Evolutionary conservation across 2,888 invertebrate genomes (phyloP).

Genomic region (Eledone cirrhosa): DNA sequence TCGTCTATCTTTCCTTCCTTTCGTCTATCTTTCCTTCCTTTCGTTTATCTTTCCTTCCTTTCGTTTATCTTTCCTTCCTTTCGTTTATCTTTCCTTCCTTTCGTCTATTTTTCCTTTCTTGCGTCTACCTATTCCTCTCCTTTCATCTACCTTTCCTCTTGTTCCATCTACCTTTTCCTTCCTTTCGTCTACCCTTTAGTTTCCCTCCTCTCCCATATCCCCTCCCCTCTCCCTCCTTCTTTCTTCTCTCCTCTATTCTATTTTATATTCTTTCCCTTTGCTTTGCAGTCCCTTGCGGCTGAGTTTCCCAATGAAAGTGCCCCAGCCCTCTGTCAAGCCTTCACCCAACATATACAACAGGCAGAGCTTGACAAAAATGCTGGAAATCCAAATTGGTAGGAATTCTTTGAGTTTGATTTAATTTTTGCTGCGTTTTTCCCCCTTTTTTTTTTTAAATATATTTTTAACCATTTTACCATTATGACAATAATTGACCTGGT

Average conservation of each 20-base stretch:
- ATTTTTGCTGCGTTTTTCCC: not conserved
- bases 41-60: too few relatives aligned
- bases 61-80: too few relatives aligned
- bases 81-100: too few relatives aligned
- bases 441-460: not conserved
- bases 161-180: too few relatives aligned
- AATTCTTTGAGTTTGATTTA: not conserved
- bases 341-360: constrained; percentile 73
- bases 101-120: too few relatives aligned
- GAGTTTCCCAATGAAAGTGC: constrained; percentile 72
- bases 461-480: not conserved
- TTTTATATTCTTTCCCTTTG: not conserved
- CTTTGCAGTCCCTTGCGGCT: constrained; percentile 66
- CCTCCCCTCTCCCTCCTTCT: not conserved
- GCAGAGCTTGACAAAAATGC: constrained; percentile 69
- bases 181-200: too few relatives aligned
- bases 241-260: not conserved
- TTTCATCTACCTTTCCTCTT: too few relatives aligned
- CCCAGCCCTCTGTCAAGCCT: constrained; percentile 71
- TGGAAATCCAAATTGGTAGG: constrained; percentile 65
- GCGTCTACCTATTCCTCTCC: too few relatives aligned
- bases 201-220: too few relatives aligned
- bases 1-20: too few relatives aligned
- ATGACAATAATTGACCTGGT: not conserved
- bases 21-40: too few relatives aligned